A percentile compares a stretch with the other conserved stretches of the same genome.
Conservation (phyloP, 2,888 invertebrate genomes). For the Morpho helenor region DNA sequence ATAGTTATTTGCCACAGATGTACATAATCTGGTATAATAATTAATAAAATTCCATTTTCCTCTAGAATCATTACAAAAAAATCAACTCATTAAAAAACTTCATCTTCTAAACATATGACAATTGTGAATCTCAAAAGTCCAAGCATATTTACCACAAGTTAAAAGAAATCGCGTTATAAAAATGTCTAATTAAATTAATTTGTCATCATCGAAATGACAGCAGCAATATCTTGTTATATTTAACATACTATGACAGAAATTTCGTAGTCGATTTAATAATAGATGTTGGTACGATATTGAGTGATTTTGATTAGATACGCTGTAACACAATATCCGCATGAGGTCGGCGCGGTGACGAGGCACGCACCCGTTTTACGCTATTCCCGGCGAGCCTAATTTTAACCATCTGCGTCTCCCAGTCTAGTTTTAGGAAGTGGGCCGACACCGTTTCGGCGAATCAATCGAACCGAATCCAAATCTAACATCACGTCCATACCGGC, state of each 20-base stretch:
- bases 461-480: slow-evolving; percentile 37
- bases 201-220: too few species aligned
- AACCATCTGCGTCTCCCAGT: slow-evolving; percentile 76
- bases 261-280: neutral
- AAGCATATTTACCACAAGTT: too few species aligned
- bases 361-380: slow-evolving; percentile 70
- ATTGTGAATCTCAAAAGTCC: too few species aligned
- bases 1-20: too few species aligned
- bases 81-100: too few species aligned
- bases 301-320: slow-evolving; percentile 39
- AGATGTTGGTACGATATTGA: neutral
- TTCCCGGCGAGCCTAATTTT: slow-evolving; percentile 76
- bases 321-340: slow-evolving; percentile 69
- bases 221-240: too few species aligned
- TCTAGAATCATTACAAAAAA: too few species aligned
- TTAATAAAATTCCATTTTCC: too few species aligned
- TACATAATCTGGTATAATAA: too few species aligned
- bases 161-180: too few species aligned
- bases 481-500: slow-evolving; percentile 10
- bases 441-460: slow-evolving; percentile 57
- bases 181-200: too few species aligned
- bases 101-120: too few species aligned
- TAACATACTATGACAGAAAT: neutral
- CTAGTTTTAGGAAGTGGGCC: slow-evolving; percentile 77
- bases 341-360: slow-evolving; percentile 56